Evolutionary conservation across 2,888 invertebrate species (phyloP).

Genomic region (Thelaira solivaga): DNA sequence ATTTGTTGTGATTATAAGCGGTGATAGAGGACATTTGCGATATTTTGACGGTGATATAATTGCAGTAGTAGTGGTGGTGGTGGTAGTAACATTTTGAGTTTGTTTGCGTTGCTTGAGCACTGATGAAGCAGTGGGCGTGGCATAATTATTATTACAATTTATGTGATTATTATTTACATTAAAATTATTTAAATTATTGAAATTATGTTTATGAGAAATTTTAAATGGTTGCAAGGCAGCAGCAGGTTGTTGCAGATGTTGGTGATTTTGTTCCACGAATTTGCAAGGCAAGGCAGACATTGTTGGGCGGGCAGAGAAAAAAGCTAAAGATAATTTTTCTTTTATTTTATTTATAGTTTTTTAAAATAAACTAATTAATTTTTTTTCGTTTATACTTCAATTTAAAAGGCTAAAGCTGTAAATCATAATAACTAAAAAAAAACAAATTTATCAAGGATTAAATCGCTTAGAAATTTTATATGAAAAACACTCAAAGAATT

Average conservation of each 20-base stretch:
- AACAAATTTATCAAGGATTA: no score
- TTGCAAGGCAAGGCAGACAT: constrained; percentile 48
- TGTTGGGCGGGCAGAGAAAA: constrained; percentile 33
- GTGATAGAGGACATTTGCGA: constrained; percentile 71
- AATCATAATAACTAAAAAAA: no score
- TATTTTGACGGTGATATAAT: constrained; percentile 60
- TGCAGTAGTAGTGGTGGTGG: constrained; percentile 58
- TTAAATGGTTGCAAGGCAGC: constrained; percentile 20
- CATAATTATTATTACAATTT: constrained; percentile 65
- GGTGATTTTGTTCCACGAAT: constrained; percentile 36
- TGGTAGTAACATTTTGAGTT: constrained; percentile 8
- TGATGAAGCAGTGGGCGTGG: constrained; percentile 70
- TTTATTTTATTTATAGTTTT: constrained; percentile 12
- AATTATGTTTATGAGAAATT: constrained; percentile 31
- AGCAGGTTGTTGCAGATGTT: constrained; percentile 8
- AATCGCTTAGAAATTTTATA: no score
- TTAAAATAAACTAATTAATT: not conserved
- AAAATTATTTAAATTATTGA: constrained; percentile 48
- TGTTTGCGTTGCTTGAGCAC: constrained; percentile 66
- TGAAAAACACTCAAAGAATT: no score
- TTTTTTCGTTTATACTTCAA: no score
- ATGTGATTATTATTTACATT: constrained; percentile 62
- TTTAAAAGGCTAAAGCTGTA: no score
- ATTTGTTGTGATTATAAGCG: constrained; percentile 64
- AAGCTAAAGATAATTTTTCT: constrained; percentile 58